Evolutionary conservation across 2,888 invertebrate species (phyloP), one percentile per base, ranked within the genome.

Genomic region (Apotomis betuletana): DNA sequence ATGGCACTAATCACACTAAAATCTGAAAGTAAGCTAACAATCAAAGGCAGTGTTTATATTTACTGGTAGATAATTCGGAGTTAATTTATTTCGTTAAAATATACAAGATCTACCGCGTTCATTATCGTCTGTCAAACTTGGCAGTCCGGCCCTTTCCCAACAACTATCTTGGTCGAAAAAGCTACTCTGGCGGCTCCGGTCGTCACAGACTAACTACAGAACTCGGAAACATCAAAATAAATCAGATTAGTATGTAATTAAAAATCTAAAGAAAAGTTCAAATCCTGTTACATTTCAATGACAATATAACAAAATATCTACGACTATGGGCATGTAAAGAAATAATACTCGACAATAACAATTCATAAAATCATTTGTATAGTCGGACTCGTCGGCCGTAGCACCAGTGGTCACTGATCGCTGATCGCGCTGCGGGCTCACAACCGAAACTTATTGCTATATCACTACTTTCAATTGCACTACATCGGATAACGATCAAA

Each of bases 381-480:
- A 85, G 77, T 81, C 83, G 83, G 75, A 75, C 63, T 61, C 51
- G 73, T 64, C 67, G 73, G 71, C 69, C 58, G 70, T 69, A 74
- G 74, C 88, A 86, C 88, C 88, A 85, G 84, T 83, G 84, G 83
- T 83, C 81, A 81, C 80, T 81, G 83, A 84, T 85, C 85, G 86
- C 86, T 82, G 78, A 77, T 85, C 81, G 84, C 77, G 83, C 84
- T 81, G 79, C 87, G 85, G 88, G 87, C 85, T 92, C 92, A 92
- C 92, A 92, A 92, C 92, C 92, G 88, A 91, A 90, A 92, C 90
- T 92, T 92, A 92, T 90, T 87, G 87, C 92, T 92, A 92, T 91
- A 92, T 91, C 90, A 91, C 92, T 92, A 92, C 90, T 76, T 77
- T 80, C 83, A 85, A 90, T 91, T 90, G 90, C 90, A 90, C 91